phyloP scores from a whole-genome alignment of 2,888 invertebrate genomes.

The Eilema sororculum region DNA sequence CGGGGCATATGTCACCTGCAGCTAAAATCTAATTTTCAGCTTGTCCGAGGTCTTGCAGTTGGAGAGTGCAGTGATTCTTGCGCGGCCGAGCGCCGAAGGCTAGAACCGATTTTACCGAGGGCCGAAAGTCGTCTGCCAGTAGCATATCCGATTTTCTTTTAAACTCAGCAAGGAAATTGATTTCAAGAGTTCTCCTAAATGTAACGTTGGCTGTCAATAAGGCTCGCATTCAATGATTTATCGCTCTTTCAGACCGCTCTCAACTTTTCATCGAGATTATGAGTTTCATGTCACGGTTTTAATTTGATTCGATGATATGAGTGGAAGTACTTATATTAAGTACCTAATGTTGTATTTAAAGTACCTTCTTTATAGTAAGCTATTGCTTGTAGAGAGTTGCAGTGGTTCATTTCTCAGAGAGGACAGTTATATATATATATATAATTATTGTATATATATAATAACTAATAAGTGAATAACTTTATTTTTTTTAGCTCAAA shows the following conservation, averaged over 20 bases:
- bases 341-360: neutral
- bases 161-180: slow-evolving; percentile 77
- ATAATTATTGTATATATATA: neutral
- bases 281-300: slow-evolving; percentile 48
- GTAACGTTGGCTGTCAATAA: slow-evolving; percentile 70
- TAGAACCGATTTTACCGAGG: slow-evolving; percentile 39
- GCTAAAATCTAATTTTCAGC: slow-evolving; percentile 79
- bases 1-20: slow-evolving; percentile 70
- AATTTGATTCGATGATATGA: slow-evolving; percentile 24
- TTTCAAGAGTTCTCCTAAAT: slow-evolving; percentile 73
- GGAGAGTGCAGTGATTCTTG: slow-evolving; percentile 54
- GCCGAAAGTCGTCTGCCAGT: slow-evolving; percentile 28
- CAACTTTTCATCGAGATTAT: slow-evolving; percentile 52
- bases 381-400: neutral
- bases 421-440: neutral
- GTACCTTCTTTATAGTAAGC: neutral
- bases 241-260: slow-evolving; percentile 56
- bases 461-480: neutral
- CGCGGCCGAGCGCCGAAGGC: slow-evolving; percentile 35
- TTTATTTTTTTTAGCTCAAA: no score
- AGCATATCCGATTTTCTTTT: slow-evolving; percentile 72
- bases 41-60: slow-evolving; percentile 71
- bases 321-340: neutral
- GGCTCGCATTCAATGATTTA: slow-evolving; percentile 66
- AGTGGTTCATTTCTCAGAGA: neutral